Percentiles rank a stretch among this genome's conserved stretches.
These are phyloP conservation scores for Mimachlamys varia DNA, from an alignment of 2,888 invertebrate genomes.

Conservation along the genomic window DNA sequence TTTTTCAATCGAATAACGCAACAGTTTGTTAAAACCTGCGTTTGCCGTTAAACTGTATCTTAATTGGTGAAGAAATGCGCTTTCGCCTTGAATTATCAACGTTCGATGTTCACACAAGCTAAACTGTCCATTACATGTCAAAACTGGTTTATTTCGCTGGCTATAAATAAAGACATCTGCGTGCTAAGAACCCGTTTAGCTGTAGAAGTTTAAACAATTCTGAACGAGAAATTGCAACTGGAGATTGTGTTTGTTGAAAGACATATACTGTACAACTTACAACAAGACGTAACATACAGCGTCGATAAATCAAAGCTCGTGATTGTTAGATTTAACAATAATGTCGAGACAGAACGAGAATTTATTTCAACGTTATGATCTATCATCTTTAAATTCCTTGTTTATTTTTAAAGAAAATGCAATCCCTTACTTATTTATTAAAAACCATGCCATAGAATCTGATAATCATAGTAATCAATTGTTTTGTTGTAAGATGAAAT, in stretches of 20 bases:
- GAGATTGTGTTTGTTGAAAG: not conserved
- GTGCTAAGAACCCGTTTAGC: not conserved
- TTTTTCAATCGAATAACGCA: too few relatives aligned
- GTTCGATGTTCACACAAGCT: not conserved
- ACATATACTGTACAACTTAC: not conserved
- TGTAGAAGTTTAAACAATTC: not conserved
- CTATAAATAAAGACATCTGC: not conserved
- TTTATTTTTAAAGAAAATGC: not conserved
- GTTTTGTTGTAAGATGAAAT: too few relatives aligned
- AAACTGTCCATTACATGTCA: not conserved
- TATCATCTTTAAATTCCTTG: not conserved
- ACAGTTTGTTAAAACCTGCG: too few relatives aligned
- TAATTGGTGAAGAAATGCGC: not conserved
- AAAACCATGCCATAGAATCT: too few relatives aligned
- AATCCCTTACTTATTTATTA: not conserved
- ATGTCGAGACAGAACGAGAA: not conserved
- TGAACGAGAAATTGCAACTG: conserved; percentile 4
- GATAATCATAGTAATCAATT: too few relatives aligned
- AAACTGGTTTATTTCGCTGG: not conserved
- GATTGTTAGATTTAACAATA: not conserved
- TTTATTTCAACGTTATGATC: not conserved
- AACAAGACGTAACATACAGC: not conserved
- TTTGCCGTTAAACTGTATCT: too few relatives aligned
- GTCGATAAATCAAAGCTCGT: not conserved
- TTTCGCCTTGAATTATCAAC: not conserved